Percentiles rank a stretch among this genome's conserved stretches.
Conservation (phyloP, 2,113 vertebrate species). For the Misgurnus mizolepis region DNA sequence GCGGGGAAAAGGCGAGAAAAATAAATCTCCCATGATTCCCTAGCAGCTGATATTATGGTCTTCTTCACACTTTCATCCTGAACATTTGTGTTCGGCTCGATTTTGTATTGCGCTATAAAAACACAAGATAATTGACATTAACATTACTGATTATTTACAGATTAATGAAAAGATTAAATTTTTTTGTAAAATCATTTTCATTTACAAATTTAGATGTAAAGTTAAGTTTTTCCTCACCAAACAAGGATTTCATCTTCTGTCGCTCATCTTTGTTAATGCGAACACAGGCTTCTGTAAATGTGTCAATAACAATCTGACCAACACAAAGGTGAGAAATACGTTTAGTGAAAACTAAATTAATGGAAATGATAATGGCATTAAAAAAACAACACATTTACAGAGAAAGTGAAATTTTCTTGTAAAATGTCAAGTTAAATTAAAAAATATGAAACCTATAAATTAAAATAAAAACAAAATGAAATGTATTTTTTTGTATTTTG, state of each 20-base stretch:
- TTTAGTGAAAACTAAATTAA: neutral
- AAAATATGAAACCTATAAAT: no score
- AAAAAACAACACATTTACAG: neutral
- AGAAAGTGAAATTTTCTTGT: neutral
- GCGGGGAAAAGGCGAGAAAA: slow-evolving; percentile 96
- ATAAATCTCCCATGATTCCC: slow-evolving; percentile 89
- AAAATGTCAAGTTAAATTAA: no score
- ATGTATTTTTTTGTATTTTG: no score
- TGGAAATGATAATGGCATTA: neutral
- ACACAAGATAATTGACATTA: neutral
- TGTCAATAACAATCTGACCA: slow-evolving; percentile 87
- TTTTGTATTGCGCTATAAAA: slow-evolving; percentile 79
- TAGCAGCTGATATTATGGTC: slow-evolving; percentile 77
- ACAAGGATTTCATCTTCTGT: slow-evolving; percentile 86
- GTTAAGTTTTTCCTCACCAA: slow-evolving; percentile 76
- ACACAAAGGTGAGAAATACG: neutral
- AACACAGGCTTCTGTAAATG: slow-evolving; percentile 86
- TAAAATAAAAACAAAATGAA: no score
- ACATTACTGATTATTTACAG: no score
- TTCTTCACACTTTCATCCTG: slow-evolving; percentile 86
- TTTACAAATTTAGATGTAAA: slow-evolving; percentile 35
- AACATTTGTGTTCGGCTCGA: slow-evolving; percentile 80
- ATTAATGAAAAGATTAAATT: no score
- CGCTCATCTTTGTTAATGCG: slow-evolving; percentile 90
- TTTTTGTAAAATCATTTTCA: slow-evolving; percentile 1